These are phyloP conservation scores for Chrysemys picta DNA, from an alignment of 2,113 vertebrate genomes.

Conservation along the genomic window DNA sequence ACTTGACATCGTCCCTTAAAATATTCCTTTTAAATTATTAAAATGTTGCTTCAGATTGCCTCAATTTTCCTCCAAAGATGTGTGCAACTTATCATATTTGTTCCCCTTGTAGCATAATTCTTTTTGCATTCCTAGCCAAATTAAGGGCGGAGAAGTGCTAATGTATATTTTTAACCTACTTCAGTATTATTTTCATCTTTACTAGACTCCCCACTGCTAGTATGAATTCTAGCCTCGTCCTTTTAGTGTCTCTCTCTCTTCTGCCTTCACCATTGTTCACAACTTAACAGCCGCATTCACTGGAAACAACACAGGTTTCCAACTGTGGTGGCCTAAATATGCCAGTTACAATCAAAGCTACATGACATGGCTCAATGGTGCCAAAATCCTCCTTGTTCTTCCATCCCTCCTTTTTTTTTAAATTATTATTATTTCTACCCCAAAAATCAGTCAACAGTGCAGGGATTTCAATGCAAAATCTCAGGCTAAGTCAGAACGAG, in stretches of 20 bases:
- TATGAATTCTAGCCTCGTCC: background rate
- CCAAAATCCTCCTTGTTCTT: conserved; percentile 44
- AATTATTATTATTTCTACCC: conserved; percentile 23
- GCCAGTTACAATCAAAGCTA: conserved; percentile 68
- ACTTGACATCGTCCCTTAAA: conserved; percentile 10
- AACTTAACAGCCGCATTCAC: background rate
- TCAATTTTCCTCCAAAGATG: conserved; percentile 19
- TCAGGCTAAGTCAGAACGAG: conserved; percentile 31
- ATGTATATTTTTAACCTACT: conserved; percentile 10
- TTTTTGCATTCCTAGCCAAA: conserved; percentile 31
- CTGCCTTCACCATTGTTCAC: conserved; percentile 11
- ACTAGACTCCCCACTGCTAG: background rate
- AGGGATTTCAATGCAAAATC: conserved; percentile 15
- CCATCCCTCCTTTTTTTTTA: background rate
- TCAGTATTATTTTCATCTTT: background rate
- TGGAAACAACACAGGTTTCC: conserved; percentile 25
- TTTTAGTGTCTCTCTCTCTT: background rate
- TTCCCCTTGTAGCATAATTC: background rate
- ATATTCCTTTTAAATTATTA: conserved; percentile 38
- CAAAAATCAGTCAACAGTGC: background rate
- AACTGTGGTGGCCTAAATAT: conserved; percentile 69
- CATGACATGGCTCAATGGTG: conserved; percentile 39
- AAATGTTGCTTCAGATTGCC: background rate
- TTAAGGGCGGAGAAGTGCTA: background rate
- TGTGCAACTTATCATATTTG: background rate